A percentile compares a stretch with the other conserved stretches of the same genome.
Evolutionary conservation across 2,113 vertebrate species (phyloP).

Genomic region (Albula glossodonta): DNA sequence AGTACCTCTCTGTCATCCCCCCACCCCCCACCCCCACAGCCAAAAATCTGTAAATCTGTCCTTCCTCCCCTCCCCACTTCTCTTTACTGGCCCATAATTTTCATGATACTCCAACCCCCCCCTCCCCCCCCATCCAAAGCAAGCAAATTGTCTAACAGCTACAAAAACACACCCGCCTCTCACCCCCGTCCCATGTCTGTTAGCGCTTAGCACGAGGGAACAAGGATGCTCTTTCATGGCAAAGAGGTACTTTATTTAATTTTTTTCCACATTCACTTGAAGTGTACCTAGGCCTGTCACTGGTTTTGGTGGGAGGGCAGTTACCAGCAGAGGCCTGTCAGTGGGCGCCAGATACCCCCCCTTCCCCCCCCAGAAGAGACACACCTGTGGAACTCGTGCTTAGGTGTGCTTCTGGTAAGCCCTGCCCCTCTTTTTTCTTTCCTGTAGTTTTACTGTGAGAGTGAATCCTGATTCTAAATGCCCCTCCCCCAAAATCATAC

Average conservation of each 20-base stretch:
- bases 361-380: not conserved
- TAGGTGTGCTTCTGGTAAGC: no score
- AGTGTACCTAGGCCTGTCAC: no score
- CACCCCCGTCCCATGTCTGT: slow-evolving; percentile 39
- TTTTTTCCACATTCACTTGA: no score
- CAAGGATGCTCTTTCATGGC: slow-evolving; percentile 63
- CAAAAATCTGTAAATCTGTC: slow-evolving; percentile 4
- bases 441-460: slow-evolving; percentile 25
- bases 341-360: slow-evolving; percentile 34
- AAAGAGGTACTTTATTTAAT: no score
- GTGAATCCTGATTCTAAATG: no score
- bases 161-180: slow-evolving; percentile 58
- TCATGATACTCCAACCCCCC: slow-evolving; percentile 57
- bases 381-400: no score
- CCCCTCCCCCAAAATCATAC: slow-evolving; percentile 10
- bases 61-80: slow-evolving; percentile 48
- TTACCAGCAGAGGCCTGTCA: not conserved
- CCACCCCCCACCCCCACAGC: slow-evolving; percentile 44
- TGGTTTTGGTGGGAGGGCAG: no score
- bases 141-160: slow-evolving; percentile 70
- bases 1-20: slow-evolving; percentile 27
- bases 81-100: slow-evolving; percentile 59
- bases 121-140: slow-evolving; percentile 61
- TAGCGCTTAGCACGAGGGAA: slow-evolving; percentile 45
- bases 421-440: slow-evolving; percentile 32